Percentiles rank a stretch among this genome's conserved stretches.
phyloP scores from a whole-genome alignment of 2,888 invertebrate genomes.

The Epiblema foenella region DNA sequence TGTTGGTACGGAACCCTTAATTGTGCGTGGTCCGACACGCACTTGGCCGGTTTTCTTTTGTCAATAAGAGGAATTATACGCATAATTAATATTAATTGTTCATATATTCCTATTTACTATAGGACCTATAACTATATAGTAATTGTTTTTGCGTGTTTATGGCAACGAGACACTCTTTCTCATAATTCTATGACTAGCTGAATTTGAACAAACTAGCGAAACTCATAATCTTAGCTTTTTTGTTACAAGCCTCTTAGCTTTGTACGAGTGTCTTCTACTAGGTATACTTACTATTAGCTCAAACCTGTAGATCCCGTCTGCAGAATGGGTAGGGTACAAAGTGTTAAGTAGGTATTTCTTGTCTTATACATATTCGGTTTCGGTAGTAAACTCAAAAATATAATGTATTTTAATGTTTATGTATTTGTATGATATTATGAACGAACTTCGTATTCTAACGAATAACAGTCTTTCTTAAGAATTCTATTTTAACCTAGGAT shows the following conservation, averaged over 20 bases:
- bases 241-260: background rate
- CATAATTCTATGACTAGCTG: conserved; percentile 5
- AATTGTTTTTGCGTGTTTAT: background rate
- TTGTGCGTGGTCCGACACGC: no score
- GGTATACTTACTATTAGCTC: background rate
- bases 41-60: no score
- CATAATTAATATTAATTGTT: no score
- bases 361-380: background rate
- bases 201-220: background rate
- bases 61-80: no score
- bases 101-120: no score
- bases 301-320: background rate
- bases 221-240: background rate
- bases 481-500: background rate
- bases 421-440: background rate
- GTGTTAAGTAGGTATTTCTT: background rate
- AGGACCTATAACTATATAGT: no score
- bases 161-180: background rate
- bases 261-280: background rate
- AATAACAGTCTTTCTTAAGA: conserved; percentile 8
- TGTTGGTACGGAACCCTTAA: no score
- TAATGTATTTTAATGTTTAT: background rate
- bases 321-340: background rate
- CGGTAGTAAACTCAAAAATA: background rate
- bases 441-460: background rate